phyloP scores from a whole-genome alignment of 2,113 vertebrate species.

The Forbesichthys agassizii region DNA sequence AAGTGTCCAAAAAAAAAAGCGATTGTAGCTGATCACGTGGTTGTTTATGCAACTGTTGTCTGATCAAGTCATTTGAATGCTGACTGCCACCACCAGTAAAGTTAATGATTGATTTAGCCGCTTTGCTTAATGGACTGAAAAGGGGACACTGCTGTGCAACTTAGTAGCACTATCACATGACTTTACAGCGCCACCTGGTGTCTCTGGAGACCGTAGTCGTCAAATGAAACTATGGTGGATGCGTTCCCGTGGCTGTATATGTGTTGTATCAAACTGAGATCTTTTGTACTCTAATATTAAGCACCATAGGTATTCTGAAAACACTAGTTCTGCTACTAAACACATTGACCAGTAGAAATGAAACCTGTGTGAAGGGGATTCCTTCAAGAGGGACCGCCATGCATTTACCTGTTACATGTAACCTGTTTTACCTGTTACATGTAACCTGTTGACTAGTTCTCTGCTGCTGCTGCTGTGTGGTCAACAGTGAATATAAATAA shows the following conservation, averaged over 20 bases:
- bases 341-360: constrained; percentile 41
- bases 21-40: constrained; percentile 47
- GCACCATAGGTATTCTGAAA: constrained; percentile 57
- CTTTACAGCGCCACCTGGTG: constrained; percentile 51
- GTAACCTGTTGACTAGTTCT: constrained; percentile 45
- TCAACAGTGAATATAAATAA: constrained; percentile 35
- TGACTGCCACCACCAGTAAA: constrained; percentile 36
- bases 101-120: constrained; percentile 46
- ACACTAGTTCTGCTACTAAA: constrained; percentile 55
- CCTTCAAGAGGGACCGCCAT: constrained; percentile 45
- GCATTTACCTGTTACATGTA: constrained; percentile 6
- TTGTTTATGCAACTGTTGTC: constrained; percentile 45
- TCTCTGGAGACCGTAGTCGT: constrained; percentile 63
- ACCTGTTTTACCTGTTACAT: constrained; percentile 32
- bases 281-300: constrained; percentile 68
- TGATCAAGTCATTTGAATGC: constrained; percentile 30
- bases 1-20: constrained; percentile 48
- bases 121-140: neutral
- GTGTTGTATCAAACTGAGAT: constrained; percentile 48
- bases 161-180: constrained; percentile 38
- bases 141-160: constrained; percentile 46
- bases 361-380: constrained; percentile 41
- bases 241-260: constrained; percentile 54
- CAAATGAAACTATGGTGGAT: constrained; percentile 55
- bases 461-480: constrained; percentile 39